Evolutionary conservation across 2,888 invertebrate genomes (phyloP), one percentile per base, ranked within the genome.

Genomic region (Scaptomyza polygonia): DNA sequence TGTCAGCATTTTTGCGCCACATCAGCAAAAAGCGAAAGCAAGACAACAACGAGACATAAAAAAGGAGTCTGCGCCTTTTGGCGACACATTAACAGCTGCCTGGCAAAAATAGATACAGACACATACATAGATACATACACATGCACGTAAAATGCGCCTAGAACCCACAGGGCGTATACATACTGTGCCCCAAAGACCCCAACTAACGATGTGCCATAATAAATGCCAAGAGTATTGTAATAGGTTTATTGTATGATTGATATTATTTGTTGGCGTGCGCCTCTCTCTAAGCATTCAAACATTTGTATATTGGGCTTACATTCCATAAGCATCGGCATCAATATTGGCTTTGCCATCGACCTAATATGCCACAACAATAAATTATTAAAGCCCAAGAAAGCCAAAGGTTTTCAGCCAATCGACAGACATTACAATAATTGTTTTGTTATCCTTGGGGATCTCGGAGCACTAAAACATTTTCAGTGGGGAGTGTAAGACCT

Each of bases 221-320:
- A 65, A 76, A 69, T 70, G 62, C 51, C 55, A 63, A 72, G 69
- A 65, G 51, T 52, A 69, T 61, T 69, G 77, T 73, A 73, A 85
- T 82, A 86, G 80, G 69, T 74, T 79, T 88, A 79, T 79, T 86
- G 74, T 74, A 74, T 88, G 83, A 88, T 83, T 25, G 25, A 88
- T 82, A 83, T 86, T 74, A 64, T 44, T 30, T 29, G 29, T 27
- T 54, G 65, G 53, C 51, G 32, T 58, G 45, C 36, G 52, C 49
- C 32, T 48, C 29, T 30, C 30, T 30, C 30, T n/a, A 34, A n/a
- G n/a, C n/a, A 48, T 4, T 18, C 11, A 40, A 2, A 16, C 4
- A 9, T 9, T 12, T 11, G 11, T 18, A 34, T 43, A 64, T 62
- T 62, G 40, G 63, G 59, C 72, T 63, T 21, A 52, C 64, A 66